These are phyloP conservation scores for Brassicogethes aeneus DNA, from an alignment of 2,888 invertebrate species.

Conservation along the genomic window DNA sequence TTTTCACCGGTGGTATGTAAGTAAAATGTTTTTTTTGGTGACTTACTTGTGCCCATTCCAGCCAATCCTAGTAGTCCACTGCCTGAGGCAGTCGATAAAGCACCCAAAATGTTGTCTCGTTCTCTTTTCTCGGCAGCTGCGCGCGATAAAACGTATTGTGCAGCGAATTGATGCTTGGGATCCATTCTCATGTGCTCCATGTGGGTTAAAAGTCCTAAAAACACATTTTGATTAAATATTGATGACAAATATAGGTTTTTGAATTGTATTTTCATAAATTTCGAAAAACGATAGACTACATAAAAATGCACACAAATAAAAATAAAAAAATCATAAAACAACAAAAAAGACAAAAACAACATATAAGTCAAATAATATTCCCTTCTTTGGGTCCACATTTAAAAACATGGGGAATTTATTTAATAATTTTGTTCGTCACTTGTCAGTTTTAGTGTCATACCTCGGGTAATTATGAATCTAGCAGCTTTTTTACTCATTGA, in stretches of 20 bases:
- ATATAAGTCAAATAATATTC: constrained; percentile 1
- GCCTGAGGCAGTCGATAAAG: constrained; percentile 50
- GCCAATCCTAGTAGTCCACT: constrained; percentile 51
- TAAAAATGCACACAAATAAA: background rate
- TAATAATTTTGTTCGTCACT: no score
- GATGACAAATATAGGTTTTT: no score
- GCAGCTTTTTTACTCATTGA: background rate
- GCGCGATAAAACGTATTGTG: constrained; percentile 83
- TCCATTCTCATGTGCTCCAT: constrained; percentile 98
- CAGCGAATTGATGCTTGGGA: constrained; percentile 91
- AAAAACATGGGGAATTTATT: no score
- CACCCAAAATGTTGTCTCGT: constrained; percentile 64
- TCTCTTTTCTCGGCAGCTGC: constrained; percentile 87
- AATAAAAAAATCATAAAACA: background rate
- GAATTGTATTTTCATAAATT: no score
- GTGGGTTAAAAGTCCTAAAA: constrained; percentile 76
- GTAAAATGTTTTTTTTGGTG: no score
- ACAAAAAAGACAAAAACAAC: constrained; percentile 1
- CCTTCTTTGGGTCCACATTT: constrained; percentile 4
- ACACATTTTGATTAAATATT: no score
- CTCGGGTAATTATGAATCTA: no score
- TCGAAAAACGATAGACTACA: background rate
- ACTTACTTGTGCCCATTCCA: constrained; percentile 35
- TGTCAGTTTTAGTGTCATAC: no score
- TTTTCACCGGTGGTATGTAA: no score